Evolutionary conservation across 2,888 invertebrate genomes (phyloP), one percentile per base, ranked within the genome.

Genomic region (Acanthosepion pharaonis): DNA sequence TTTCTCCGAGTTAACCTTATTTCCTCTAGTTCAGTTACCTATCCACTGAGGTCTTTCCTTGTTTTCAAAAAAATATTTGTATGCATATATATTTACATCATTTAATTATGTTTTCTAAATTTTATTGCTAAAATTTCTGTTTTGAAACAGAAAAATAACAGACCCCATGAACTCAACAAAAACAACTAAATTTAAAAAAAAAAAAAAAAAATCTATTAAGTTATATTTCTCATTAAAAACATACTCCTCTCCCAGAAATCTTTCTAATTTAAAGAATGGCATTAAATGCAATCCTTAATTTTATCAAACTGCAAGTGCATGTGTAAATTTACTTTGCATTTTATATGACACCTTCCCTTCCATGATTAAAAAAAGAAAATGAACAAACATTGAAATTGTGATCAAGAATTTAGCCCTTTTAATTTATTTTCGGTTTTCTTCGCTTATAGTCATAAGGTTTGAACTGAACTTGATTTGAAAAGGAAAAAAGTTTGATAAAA

Each of bases 201-300:
- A 15, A 33, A 78, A 59, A 78, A n/a, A 78, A 78, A 78, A 78
- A 78, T n/a, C 20, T n/a, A 28, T 25, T 18, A 20, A 23, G 2
- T 59, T 59, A 59, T 78, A n/a, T 78, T 78, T n/a, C 78, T n/a
- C n/a, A 78, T 78, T 78, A 78, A 78, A 78, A 78, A 78, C 78
- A 78, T 15, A 9, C 15, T 78, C n/a, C 15, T 15, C n/a, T n/a
- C 78, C 18, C 11, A 78, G 78, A 78, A n/a, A 33, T 78, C 18
- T 78, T 18, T 15, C n/a, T 78, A 33, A 78, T 78, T 78, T 78
- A 78, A 15, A 78, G n/a, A 78, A 78, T 18, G 3, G 78, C 78
- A n/a, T 78, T 78, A 78, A 78, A 78, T n/a, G n/a, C 78, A n/a
- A 1, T 78, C 15, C n/a, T n/a, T 78, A 78, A 78, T 78, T 78